Conservation (phyloP, 1,140 invertebrate genomes). For the Drosophila mayri region DNA sequence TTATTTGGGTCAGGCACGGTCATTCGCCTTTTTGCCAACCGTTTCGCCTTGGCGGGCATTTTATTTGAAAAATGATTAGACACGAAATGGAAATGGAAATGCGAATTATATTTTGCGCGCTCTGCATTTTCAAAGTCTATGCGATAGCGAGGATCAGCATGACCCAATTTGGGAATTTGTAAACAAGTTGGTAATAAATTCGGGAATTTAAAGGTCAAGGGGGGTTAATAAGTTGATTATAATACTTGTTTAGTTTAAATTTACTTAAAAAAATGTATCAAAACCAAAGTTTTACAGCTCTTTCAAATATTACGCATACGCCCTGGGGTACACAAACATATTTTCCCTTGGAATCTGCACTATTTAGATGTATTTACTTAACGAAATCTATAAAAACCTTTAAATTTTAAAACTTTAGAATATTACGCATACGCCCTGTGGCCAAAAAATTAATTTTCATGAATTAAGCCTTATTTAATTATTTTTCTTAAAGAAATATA, state of each 20-base stretch:
- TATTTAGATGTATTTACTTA: no score
- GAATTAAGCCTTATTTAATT: constrained; percentile 11
- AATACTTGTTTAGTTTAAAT: no score
- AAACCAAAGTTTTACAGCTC: no score
- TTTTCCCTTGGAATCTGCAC: no score
- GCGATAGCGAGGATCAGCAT: constrained; percentile 36
- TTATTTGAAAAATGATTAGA: constrained; percentile 76
- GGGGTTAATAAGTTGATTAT: no score
- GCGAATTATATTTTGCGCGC: constrained; percentile 38
- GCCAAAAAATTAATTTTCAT: neutral
- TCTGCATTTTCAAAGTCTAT: constrained; percentile 16
- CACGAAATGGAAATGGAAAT: constrained; percentile 47
- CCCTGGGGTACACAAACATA: no score
- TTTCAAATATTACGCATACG: no score
- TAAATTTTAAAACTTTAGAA: neutral
- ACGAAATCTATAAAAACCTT: neutral
- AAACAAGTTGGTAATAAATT: constrained; percentile 6
- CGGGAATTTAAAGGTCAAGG: constrained; percentile 17
- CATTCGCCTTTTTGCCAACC: constrained; percentile 80
- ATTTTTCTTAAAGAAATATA: no score
- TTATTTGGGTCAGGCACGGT: constrained; percentile 86
- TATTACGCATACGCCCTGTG: constrained; percentile 10
- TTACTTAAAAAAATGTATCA: no score
- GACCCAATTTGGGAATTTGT: constrained; percentile 24
- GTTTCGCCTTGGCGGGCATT: constrained; percentile 72